phyloP scores from a whole-genome alignment of 2,888 invertebrate species.

The Hydroisotoma schaefferi region DNA sequence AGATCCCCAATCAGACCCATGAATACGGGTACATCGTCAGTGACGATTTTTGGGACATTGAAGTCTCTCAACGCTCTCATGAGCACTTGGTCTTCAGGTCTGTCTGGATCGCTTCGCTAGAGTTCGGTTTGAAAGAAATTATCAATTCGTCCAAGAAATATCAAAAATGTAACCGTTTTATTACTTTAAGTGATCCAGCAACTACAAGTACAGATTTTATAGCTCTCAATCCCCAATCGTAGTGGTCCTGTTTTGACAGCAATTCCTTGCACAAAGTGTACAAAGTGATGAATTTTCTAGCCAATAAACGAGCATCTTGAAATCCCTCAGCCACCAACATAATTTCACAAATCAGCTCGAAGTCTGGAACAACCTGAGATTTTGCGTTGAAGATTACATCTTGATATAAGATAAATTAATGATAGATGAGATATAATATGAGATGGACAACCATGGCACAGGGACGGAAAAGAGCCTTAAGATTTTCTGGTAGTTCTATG shows the following conservation, averaged over 20 bases:
- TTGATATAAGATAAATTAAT: too few relatives aligned
- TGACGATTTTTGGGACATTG: constrained; percentile 92
- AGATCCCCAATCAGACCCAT: constrained; percentile 95
- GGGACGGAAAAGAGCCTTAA: constrained; percentile 62
- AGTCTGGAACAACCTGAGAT: constrained; percentile 95
- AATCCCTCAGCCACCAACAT: constrained; percentile 97
- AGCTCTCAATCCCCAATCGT: constrained; percentile 94
- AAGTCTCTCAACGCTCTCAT: constrained; percentile 95
- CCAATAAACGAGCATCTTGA: constrained; percentile 86
- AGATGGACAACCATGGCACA: constrained; percentile 99
- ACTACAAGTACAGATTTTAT: constrained; percentile 95
- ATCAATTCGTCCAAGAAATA: neutral
- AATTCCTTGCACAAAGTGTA: constrained; percentile 92
- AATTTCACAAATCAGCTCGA: constrained; percentile 82
- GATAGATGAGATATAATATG: constrained; percentile 95
- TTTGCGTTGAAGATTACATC: too few relatives aligned
- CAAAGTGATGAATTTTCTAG: constrained; percentile 90
- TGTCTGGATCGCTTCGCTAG: constrained; percentile 83
- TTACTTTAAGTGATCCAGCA: constrained; percentile 91
- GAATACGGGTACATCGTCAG: constrained; percentile 92
- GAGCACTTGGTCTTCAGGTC: constrained; percentile 93
- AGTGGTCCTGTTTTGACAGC: constrained; percentile 72
- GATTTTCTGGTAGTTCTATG: constrained; percentile 71
- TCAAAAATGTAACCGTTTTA: too few relatives aligned
- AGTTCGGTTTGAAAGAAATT: constrained; percentile 15